These are phyloP conservation scores for Drosophila infuscata DNA, from an alignment of 2,888 invertebrate genomes.

Conservation along the genomic window DNA sequence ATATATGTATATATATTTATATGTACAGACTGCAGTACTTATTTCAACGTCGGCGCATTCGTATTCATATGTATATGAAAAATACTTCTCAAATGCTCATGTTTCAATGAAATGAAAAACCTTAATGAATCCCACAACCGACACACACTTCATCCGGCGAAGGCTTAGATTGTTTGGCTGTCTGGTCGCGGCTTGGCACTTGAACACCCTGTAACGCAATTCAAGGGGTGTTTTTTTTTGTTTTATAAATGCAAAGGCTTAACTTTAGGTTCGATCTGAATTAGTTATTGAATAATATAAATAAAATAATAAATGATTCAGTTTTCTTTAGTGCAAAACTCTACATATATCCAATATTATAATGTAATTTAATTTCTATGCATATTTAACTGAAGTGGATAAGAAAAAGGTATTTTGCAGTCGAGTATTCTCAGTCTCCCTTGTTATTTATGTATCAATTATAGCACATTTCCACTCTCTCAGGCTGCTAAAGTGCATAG, in stretches of 20 bases:
- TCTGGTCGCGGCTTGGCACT: constrained; percentile 11
- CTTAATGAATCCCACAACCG: constrained; percentile 60
- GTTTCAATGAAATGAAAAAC: constrained; percentile 68
- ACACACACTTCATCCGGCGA: constrained; percentile 28
- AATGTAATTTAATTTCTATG: background rate
- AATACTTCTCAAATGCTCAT: constrained; percentile 48
- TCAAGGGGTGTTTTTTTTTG: background rate
- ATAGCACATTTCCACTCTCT: constrained; percentile 23
- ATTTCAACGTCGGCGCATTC: constrained; percentile 37
- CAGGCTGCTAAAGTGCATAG: constrained; percentile 31
- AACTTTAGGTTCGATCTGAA: background rate
- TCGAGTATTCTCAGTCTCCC: background rate
- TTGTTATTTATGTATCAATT: constrained; percentile 59
- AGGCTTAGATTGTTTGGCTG: constrained; percentile 19
- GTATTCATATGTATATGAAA: constrained; percentile 54
- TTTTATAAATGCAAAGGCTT: background rate
- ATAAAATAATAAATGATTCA: background rate
- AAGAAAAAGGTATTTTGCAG: background rate
- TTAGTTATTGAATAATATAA: background rate
- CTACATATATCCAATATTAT: background rate
- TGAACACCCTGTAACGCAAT: constrained; percentile 19
- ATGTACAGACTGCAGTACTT: constrained; percentile 21
- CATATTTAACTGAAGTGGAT: background rate
- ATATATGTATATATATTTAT: constrained; percentile 17
- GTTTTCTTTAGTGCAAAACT: background rate